These are phyloP conservation scores for Alca torda DNA, from an alignment of 2,797 vertebrate genomes.

Conservation along the genomic window DNA sequence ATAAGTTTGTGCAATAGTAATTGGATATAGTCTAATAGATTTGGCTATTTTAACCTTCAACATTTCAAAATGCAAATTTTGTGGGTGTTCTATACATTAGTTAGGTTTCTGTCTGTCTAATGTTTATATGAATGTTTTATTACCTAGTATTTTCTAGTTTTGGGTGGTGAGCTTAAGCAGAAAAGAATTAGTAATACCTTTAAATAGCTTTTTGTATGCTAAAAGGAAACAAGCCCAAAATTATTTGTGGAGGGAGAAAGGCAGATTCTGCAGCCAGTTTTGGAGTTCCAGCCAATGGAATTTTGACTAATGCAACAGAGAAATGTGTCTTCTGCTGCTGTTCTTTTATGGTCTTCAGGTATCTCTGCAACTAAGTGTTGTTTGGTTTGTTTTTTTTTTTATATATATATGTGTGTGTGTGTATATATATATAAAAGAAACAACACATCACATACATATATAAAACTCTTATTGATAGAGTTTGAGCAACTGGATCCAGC, in stretches of 20 bases:
- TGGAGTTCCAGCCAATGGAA: background rate
- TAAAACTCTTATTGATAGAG: background rate
- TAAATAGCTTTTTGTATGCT: background rate
- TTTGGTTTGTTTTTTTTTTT: background rate
- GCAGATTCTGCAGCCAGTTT: background rate
- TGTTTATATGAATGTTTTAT: background rate
- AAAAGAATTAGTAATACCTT: background rate
- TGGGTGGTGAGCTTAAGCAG: background rate
- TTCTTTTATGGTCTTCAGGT: background rate
- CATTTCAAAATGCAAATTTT: background rate
- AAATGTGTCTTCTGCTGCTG: background rate
- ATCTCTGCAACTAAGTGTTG: background rate
- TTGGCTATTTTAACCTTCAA: background rate
- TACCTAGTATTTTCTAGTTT: background rate
- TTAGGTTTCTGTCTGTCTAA: background rate
- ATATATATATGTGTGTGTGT: background rate
- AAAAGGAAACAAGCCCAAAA: background rate
- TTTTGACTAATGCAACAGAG: background rate
- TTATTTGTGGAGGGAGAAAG: background rate
- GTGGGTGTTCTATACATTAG: background rate
- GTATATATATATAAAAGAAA: background rate
- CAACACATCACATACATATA: accelerated
- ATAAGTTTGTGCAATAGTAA: background rate
- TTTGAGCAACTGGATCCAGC: background rate
- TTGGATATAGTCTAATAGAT: background rate